A percentile compares a stretch with the other conserved stretches of the same genome.
Evolutionary conservation across 2,113 vertebrate species (phyloP).

Genomic region (Leucoraja erinaceus): DNA sequence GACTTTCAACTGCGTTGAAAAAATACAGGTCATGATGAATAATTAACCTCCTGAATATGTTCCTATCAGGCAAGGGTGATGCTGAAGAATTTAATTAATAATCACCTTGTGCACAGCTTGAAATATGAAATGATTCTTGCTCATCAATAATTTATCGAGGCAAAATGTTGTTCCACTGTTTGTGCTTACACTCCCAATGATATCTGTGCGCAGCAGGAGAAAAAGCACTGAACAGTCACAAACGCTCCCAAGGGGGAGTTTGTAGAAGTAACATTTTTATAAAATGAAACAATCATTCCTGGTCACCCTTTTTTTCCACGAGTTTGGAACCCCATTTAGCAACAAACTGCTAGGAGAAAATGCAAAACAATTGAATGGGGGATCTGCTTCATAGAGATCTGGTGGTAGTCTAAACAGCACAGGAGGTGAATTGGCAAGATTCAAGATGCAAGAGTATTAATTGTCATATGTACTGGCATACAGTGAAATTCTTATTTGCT

Average conservation of each 20-base stretch:
- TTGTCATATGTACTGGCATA: no score
- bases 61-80: constrained; percentile 44
- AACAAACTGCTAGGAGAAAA: background rate
- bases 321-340: background rate
- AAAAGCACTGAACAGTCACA: background rate
- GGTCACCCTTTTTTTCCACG: background rate
- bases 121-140: constrained; percentile 57
- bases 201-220: no score
- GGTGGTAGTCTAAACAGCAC: background rate
- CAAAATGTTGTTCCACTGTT: constrained; percentile 2
- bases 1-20: constrained; percentile 34
- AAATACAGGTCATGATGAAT: constrained; percentile 50
- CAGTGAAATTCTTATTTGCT: no score
- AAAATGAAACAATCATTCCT: background rate
- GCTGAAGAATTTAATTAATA: constrained; percentile 56
- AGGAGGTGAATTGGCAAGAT: background rate
- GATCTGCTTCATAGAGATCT: no score
- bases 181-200: background rate
- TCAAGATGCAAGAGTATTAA: no score
- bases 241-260: background rate
- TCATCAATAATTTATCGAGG: constrained; percentile 55
- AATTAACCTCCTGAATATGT: constrained; percentile 46
- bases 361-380: background rate
- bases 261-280: background rate
- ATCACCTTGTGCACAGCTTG: constrained; percentile 49